phyloP scores from a whole-genome alignment of 2,888 invertebrate genomes.

The Lordiphosa andalusiaca region DNA sequence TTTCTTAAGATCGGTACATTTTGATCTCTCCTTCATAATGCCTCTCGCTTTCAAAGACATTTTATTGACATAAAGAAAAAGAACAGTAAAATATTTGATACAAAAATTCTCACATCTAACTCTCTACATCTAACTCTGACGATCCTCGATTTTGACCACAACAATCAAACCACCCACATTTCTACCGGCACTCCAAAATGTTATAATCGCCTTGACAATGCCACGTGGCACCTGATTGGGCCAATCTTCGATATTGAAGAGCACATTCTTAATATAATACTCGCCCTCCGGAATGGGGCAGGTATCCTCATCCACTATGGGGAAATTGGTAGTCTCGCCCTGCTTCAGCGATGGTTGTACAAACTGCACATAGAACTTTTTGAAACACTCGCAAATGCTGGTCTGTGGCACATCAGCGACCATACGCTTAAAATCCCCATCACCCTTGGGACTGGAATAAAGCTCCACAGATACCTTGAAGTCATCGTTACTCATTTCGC shows the following conservation, averaged over 20 bases:
- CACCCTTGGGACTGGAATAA: constrained; percentile 64
- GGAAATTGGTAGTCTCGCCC: constrained; percentile 68
- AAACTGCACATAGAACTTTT: constrained; percentile 69
- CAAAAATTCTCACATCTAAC: not conserved
- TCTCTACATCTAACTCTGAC: constrained; percentile 26
- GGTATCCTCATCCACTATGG: constrained; percentile 59
- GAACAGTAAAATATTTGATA: not conserved
- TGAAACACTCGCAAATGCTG: constrained; percentile 68
- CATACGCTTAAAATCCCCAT: constrained; percentile 67
- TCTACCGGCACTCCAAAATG: constrained; percentile 54
- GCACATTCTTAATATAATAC: constrained; percentile 59
- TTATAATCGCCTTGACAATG: constrained; percentile 63
- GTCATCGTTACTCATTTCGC: constrained; percentile 67
- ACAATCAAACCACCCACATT: constrained; percentile 62
- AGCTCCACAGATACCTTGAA: constrained; percentile 64
- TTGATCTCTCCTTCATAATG: too few species aligned
- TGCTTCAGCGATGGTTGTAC: constrained; percentile 63
- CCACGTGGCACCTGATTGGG: constrained; percentile 72
- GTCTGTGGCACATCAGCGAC: constrained; percentile 70
- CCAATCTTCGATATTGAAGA: constrained; percentile 67
- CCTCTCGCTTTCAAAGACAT: too few species aligned
- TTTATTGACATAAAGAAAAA: not conserved
- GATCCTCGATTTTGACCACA: constrained; percentile 62
- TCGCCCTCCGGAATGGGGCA: constrained; percentile 71
- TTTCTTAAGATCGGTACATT: too few species aligned